These are phyloP conservation scores for Martes martes DNA, from an alignment of 2,113 vertebrate genomes.

Conservation along the genomic window DNA sequence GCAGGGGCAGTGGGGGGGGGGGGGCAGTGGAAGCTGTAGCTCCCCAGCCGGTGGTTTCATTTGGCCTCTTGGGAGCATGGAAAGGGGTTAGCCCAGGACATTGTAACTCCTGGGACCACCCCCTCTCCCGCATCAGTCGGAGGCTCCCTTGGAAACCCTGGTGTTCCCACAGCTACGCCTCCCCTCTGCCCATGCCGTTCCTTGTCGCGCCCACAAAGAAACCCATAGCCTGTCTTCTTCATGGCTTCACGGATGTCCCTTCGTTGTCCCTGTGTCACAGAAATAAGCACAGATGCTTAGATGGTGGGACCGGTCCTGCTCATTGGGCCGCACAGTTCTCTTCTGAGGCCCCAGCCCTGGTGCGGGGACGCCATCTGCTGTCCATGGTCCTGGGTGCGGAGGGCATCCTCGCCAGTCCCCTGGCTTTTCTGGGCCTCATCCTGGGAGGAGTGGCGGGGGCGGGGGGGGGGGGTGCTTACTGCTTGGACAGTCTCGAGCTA, in stretches of 20 bases:
- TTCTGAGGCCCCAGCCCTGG: not conserved
- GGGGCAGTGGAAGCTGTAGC: no score
- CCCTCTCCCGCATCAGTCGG: rapidly evolving
- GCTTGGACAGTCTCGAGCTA: not conserved
- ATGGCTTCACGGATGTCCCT: not conserved
- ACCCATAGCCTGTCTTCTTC: not conserved
- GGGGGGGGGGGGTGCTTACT: not conserved
- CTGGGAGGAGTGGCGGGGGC: not conserved
- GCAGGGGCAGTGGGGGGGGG: no score
- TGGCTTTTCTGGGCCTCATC: not conserved
- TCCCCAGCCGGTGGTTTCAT: not conserved
- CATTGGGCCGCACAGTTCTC: not conserved
- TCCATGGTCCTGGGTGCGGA: not conserved
- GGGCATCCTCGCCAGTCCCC: not conserved
- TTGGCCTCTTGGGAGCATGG: not conserved
- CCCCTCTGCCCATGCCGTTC: no score
- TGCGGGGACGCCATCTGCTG: not conserved
- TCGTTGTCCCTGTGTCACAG: not conserved
- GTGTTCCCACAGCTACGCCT: not conserved
- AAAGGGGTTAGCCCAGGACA: not conserved
- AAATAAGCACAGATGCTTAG: not conserved
- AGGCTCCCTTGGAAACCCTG: not conserved
- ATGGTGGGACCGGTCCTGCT: not conserved
- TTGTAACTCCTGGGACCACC: not conserved
- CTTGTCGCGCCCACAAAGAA: not conserved